Evolutionary conservation across 2,888 invertebrate species (phyloP).

Genomic region (Cataglyphis livida): DNA sequence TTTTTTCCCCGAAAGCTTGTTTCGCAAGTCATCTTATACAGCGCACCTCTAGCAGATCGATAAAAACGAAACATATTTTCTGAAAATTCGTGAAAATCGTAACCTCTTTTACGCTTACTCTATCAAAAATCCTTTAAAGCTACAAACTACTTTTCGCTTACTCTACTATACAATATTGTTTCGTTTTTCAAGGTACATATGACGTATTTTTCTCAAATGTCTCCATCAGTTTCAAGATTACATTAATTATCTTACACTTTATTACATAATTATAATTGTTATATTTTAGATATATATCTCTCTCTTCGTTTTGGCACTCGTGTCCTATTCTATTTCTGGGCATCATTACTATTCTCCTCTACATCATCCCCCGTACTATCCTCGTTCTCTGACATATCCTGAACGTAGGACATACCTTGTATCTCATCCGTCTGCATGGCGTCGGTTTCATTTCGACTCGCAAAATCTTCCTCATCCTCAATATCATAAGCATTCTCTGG

Average conservation of each 20-base stretch:
- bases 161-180: constrained; percentile 67
- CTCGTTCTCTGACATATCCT: constrained; percentile 56
- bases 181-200: constrained; percentile 72
- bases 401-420: constrained; percentile 33
- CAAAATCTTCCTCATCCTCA: constrained; percentile 39
- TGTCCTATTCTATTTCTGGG: constrained; percentile 72
- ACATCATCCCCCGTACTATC: constrained; percentile 60
- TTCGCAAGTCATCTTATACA: background rate
- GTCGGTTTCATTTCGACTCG: constrained; percentile 18
- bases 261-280: constrained; percentile 55
- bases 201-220: constrained; percentile 50
- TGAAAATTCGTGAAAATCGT: background rate
- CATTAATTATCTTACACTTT: constrained; percentile 58
- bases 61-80: constrained; percentile 31
- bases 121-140: constrained; percentile 63
- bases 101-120: constrained; percentile 21
- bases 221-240: constrained; percentile 27
- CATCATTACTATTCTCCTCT: constrained; percentile 61
- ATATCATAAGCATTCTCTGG: constrained; percentile 69
- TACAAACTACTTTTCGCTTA: constrained; percentile 60
- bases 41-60: constrained; percentile 13
- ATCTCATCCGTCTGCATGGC: constrained; percentile 40
- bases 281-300: constrained; percentile 55
- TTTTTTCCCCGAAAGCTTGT: background rate
- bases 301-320: constrained; percentile 81